Evolutionary conservation across 2,888 invertebrate genomes (phyloP).

Genomic region (Cerastis leucographa): DNA sequence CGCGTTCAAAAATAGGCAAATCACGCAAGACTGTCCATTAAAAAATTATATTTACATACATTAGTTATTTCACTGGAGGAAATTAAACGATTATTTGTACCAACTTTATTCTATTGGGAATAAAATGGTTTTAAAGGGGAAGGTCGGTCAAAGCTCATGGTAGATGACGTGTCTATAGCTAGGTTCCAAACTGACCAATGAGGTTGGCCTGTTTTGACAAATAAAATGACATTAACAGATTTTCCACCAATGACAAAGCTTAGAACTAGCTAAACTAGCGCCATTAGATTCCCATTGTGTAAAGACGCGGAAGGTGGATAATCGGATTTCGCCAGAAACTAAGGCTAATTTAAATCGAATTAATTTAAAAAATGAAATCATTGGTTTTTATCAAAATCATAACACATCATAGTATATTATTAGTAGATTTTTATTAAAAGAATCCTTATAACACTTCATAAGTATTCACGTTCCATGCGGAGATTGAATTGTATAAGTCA

Average conservation of each 20-base stretch:
- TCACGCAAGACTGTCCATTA: slow-evolving; percentile 69
- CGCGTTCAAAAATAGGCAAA: slow-evolving; percentile 79
- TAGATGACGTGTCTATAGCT: neutral
- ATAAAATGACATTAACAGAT: neutral
- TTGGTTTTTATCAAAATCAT: slow-evolving; percentile 33
- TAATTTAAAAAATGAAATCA: slow-evolving; percentile 10
- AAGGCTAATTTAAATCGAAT: slow-evolving; percentile 3
- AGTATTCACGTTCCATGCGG: slow-evolving; percentile 5
- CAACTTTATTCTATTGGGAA: slow-evolving; percentile 52
- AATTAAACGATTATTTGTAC: slow-evolving; percentile 60
- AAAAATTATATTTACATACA: slow-evolving; percentile 66
- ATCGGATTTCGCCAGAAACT: neutral
- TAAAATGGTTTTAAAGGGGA: slow-evolving; percentile 25
- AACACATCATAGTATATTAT: slow-evolving; percentile 20
- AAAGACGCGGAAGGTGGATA: neutral
- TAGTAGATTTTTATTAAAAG: slow-evolving; percentile 41
- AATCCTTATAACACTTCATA: slow-evolving; percentile 35
- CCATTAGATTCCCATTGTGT: neutral
- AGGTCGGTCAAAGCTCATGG: neutral
- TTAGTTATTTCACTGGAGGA: slow-evolving; percentile 55
- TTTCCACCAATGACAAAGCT: neutral
- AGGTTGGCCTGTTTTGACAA: neutral
- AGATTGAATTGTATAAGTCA: slow-evolving; percentile 19
- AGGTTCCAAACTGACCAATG: neutral
- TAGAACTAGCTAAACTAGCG: neutral